A percentile compares a stretch with the other conserved stretches of the same genome.
Conservation (phyloP, 2,888 invertebrate genomes). For the Andrena chrysosceles region DNA sequence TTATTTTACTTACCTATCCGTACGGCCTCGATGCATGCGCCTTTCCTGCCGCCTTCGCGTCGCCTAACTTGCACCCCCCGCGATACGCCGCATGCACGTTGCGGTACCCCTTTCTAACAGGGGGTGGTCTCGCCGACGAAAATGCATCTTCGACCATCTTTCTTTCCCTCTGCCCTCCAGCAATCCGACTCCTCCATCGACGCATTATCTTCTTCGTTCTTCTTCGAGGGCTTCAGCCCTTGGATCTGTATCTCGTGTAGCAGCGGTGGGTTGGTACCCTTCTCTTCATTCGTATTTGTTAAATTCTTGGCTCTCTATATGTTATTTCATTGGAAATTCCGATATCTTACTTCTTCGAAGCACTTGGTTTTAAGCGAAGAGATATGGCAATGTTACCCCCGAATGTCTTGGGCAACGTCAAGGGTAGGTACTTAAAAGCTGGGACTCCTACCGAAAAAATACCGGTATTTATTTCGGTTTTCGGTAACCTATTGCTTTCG, state of each 20-base stretch:
- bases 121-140: constrained; percentile 32
- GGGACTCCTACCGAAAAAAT: no score
- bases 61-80: constrained; percentile 22
- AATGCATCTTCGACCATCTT: constrained; percentile 64
- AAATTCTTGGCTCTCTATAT: background rate
- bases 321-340: no score
- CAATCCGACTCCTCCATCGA: constrained; percentile 21
- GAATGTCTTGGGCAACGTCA: background rate
- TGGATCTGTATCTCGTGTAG: background rate
- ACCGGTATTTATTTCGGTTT: no score
- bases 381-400: background rate
- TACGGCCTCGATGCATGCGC: constrained; percentile 68
- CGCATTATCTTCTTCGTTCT: constrained; percentile 24
- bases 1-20: constrained; percentile 80
- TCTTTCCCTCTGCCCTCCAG: constrained; percentile 32
- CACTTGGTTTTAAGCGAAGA: no score
- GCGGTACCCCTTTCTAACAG: constrained; percentile 10
- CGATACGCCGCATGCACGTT: constrained; percentile 10
- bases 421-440: no score
- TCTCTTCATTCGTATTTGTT: background rate
- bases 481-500: no score
- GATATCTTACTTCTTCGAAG: no score
- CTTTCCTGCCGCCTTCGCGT: constrained; percentile 50
- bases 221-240: constrained; percentile 46
- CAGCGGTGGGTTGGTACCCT: constrained; percentile 25